A percentile compares a stretch with the other conserved stretches of the same genome.
phyloP scores from a whole-genome alignment of 1,140 invertebrate genomes.

The Camponotus floridanus region DNA sequence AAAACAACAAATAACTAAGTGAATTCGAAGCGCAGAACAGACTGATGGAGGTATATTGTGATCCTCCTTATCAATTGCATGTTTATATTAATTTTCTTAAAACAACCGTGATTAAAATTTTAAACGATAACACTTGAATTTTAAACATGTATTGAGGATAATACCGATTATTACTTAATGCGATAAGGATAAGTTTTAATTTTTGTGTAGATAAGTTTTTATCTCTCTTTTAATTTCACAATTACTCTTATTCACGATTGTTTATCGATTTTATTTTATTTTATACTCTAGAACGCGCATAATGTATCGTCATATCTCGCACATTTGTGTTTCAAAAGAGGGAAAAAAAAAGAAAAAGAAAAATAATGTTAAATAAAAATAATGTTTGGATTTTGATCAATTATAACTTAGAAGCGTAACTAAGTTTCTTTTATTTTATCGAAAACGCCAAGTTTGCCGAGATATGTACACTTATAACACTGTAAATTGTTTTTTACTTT shows the following conservation, averaged over 20 bases:
- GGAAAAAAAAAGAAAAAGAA: neutral
- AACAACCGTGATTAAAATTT: conserved; percentile 17
- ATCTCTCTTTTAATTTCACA: conserved; percentile 15
- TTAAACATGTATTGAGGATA: conserved; percentile 27
- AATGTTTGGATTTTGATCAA: conserved; percentile 9
- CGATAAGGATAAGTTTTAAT: conserved; percentile 22
- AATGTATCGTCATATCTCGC: conserved; percentile 33
- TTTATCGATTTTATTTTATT: conserved; percentile 14
- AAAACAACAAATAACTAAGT: neutral
- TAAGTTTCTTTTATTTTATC: conserved; percentile 11
- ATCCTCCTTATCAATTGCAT: neutral
- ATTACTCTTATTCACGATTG: conserved; percentile 29
- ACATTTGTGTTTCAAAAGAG: conserved; percentile 10
- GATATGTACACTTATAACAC: conserved; percentile 30
- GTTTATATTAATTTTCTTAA: conserved; percentile 29
- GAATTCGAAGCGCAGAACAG: conserved; percentile 34
- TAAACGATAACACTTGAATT: conserved; percentile 1
- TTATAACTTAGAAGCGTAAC: conserved; percentile 15
- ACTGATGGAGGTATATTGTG: neutral
- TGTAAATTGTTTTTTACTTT: conserved; percentile 59
- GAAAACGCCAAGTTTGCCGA: conserved; percentile 24
- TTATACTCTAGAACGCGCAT: conserved; percentile 24
- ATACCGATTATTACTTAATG: conserved; percentile 16
- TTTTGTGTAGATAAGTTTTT: conserved; percentile 39
- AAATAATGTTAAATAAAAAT: neutral